Percentiles rank a stretch among this genome's conserved stretches.
Conservation (phyloP, 2,113 vertebrate species). For the Oenanthe oenanthe region DNA sequence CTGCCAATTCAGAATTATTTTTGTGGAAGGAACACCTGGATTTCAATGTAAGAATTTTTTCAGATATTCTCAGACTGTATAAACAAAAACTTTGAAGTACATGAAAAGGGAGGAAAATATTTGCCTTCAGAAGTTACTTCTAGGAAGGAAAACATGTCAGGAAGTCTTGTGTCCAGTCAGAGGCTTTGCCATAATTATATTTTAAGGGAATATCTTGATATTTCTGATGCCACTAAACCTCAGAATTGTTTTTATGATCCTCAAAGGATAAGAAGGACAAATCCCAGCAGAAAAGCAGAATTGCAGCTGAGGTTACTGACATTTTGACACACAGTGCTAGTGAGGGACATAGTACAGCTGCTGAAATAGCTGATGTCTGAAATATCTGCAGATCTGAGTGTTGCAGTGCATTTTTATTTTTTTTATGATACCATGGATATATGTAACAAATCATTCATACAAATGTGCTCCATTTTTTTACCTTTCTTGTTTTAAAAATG, state of each 20-base stretch:
- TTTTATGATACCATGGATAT: background rate
- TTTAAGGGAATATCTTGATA: background rate
- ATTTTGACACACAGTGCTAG: background rate
- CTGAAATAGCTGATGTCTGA: background rate
- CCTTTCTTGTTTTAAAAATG: background rate
- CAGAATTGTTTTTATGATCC: background rate
- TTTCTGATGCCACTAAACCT: background rate
- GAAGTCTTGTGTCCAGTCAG: background rate
- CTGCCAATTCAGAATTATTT: background rate
- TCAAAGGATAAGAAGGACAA: background rate
- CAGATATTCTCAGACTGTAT: background rate
- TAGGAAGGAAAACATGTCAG: background rate
- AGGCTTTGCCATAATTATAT: background rate
- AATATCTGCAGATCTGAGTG: background rate
- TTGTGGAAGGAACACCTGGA: background rate
- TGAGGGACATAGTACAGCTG: background rate
- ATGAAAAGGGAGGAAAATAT: background rate
- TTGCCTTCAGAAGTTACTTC: background rate
- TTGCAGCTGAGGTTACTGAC: background rate
- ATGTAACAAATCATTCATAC: background rate
- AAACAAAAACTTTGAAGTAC: background rate
- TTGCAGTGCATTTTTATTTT: background rate
- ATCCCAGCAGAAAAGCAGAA: background rate
- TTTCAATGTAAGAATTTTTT: background rate
- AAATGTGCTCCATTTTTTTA: background rate